phyloP scores from a whole-genome alignment of 2,797 vertebrate genomes.

The Eulemur coronatus region DNA sequence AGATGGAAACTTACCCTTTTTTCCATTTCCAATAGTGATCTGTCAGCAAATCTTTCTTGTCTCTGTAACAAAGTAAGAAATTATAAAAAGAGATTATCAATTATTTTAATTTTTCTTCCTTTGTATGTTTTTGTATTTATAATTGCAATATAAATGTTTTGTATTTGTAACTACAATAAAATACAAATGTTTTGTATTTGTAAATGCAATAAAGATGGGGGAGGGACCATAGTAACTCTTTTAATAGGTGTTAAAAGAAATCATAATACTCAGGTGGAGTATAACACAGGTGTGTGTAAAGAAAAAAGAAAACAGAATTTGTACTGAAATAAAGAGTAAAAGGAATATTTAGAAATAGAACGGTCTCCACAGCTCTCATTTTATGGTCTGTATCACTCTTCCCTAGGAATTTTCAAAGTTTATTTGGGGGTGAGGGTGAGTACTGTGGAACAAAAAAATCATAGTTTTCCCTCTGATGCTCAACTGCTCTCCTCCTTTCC shows the following conservation, averaged over 20 bases:
- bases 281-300: neutral
- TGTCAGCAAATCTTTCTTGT: constrained; percentile 98
- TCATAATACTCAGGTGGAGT: neutral
- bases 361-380: neutral
- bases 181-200: too few species aligned
- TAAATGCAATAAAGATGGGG: neutral
- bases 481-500: neutral
- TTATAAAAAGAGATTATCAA: constrained; percentile 7
- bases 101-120: too few species aligned
- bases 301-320: neutral
- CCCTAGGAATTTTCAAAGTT: neutral
- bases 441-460: neutral
- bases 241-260: neutral
- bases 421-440: neutral
- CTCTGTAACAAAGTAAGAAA: constrained; percentile 88
- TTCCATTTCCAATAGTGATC: constrained; percentile 99
- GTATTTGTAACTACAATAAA: too few species aligned
- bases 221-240: neutral
- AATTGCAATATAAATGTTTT: too few species aligned
- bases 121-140: too few species aligned
- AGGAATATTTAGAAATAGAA: neutral
- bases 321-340: neutral
- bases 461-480: neutral
- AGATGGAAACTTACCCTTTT: constrained; percentile 93
- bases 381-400: neutral